Conservation (phyloP, 2,113 vertebrate genomes). For the Daphoenositta chrysoptera region DNA sequence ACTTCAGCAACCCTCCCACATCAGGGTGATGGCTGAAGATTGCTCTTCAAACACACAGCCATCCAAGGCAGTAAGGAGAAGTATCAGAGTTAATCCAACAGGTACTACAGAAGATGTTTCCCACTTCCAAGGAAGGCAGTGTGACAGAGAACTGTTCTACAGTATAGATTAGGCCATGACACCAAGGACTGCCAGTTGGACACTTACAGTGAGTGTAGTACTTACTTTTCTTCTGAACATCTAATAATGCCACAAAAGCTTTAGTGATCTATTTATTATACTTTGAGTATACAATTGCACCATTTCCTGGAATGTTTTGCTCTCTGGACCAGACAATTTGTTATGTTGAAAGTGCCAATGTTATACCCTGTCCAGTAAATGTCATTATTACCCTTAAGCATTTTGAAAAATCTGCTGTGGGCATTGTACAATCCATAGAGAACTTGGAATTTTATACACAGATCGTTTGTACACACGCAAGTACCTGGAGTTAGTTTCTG, state of each 20-base stretch:
- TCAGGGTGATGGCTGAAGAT: neutral
- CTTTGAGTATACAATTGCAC: slow-evolving; percentile 26
- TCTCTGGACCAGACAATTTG: slow-evolving; percentile 5
- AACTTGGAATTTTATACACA: neutral
- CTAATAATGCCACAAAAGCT: neutral
- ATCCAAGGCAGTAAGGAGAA: neutral
- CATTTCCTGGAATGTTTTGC: slow-evolving; percentile 32
- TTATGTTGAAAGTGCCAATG: neutral
- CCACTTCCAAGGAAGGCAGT: neutral
- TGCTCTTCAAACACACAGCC: neutral
- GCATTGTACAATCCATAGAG: neutral
- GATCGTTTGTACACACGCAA: neutral
- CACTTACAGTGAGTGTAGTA: neutral
- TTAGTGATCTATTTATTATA: neutral
- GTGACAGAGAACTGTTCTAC: neutral
- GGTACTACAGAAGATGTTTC: neutral
- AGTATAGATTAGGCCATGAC: neutral
- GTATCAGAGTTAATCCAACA: neutral
- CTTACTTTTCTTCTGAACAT: neutral
- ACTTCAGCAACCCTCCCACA: neutral
- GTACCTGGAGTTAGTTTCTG: slow-evolving; percentile 11
- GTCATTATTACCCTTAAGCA: neutral
- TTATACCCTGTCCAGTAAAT: slow-evolving; percentile 41
- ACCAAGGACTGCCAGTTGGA: neutral
- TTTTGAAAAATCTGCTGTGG: neutral